Percentiles rank a stretch among this genome's conserved stretches.
phyloP scores from a whole-genome alignment of 1,140 invertebrate genomes.

The Solenopsis invicta region DNA sequence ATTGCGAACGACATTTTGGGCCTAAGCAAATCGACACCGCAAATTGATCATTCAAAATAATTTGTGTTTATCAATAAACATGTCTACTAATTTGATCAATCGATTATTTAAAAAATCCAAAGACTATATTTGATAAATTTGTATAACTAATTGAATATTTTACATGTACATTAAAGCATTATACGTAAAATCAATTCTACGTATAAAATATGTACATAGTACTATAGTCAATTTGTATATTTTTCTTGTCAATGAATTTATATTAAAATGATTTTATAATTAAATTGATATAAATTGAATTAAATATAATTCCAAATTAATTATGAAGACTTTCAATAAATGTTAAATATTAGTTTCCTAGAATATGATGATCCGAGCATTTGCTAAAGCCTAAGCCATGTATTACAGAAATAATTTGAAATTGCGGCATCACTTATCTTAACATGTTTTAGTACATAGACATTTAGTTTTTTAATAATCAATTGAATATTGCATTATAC shows the following conservation, averaged over 20 bases:
- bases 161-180: background rate
- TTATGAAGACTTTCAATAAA: background rate
- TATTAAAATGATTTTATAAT: slow-evolving; percentile 18
- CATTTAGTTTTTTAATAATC: background rate
- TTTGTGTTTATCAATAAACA: background rate
- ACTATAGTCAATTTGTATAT: background rate
- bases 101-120: background rate
- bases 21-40: slow-evolving; percentile 36
- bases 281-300: no score
- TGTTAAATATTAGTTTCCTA: background rate
- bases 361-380: slow-evolving; percentile 5
- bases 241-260: background rate
- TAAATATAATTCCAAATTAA: background rate
- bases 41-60: background rate
- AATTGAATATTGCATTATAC: background rate
- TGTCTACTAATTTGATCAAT: background rate
- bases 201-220: background rate
- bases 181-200: background rate
- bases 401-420: background rate
- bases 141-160: background rate
- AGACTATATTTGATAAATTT: background rate
- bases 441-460: slow-evolving; percentile 31
- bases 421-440: background rate
- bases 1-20: slow-evolving; percentile 36
- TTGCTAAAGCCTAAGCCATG: slow-evolving; percentile 58